Conservation (phyloP, 2,888 invertebrate genomes). For the Hirtodrosophila histrioides region DNA sequence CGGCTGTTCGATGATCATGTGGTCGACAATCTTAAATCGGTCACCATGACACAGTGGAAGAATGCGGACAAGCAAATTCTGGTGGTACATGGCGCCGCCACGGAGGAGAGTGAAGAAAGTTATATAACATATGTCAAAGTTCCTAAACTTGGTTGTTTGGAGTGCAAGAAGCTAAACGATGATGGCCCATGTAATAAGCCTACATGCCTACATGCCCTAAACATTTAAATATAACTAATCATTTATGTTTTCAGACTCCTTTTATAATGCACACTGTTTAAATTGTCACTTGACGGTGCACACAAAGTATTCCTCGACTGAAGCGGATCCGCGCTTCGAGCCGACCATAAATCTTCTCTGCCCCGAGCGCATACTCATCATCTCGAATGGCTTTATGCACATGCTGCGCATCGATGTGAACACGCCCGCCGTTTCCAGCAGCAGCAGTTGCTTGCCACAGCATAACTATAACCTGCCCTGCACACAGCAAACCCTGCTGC, state of each 20-base stretch:
- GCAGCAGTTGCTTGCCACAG: slow-evolving; percentile 34
- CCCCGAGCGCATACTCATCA: slow-evolving; percentile 91
- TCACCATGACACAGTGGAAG: slow-evolving; percentile 88
- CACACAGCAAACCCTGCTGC: slow-evolving; percentile 63
- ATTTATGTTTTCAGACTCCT: slow-evolving; percentile 83
- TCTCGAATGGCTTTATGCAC: slow-evolving; percentile 93
- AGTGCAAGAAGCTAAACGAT: slow-evolving; percentile 85
- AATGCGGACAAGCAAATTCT: slow-evolving; percentile 86
- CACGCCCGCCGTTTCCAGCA: slow-evolving; percentile 54
- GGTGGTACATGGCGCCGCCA: slow-evolving; percentile 86
- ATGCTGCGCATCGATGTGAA: slow-evolving; percentile 89
- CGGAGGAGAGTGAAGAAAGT: slow-evolving; percentile 84
- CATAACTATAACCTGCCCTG: slow-evolving; percentile 44
- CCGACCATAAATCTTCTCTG: slow-evolving; percentile 89
- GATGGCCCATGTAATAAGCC: slow-evolving; percentile 82
- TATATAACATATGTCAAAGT: slow-evolving; percentile 85
- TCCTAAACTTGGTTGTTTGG: slow-evolving; percentile 87
- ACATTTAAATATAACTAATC: background rate
- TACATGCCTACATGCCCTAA: no score
- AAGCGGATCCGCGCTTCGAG: slow-evolving; percentile 91
- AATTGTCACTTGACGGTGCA: slow-evolving; percentile 96
- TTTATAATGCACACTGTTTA: slow-evolving; percentile 90
- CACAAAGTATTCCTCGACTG: slow-evolving; percentile 95
- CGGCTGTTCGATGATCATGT: slow-evolving; percentile 87
- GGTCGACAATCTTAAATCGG: slow-evolving; percentile 87